Conservation (phyloP, 2,888 invertebrate species). For the Zygogramma bicolorata region DNA sequence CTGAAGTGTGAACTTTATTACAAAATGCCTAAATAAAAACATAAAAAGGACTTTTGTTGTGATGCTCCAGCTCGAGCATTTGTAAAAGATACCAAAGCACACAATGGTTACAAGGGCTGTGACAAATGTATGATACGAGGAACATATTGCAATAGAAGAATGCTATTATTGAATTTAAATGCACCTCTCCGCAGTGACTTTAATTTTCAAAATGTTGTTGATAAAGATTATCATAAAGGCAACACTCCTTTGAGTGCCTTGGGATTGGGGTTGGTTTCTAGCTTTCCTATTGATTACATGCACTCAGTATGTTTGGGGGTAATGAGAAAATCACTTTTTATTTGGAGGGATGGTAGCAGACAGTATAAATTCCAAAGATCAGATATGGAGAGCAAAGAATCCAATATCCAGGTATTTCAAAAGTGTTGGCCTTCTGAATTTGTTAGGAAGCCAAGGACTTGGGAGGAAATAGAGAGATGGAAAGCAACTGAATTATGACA, state of each 20-base stretch:
- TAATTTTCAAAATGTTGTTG: neutral
- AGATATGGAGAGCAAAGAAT: neutral
- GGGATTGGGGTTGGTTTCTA: neutral
- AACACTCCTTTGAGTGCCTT: neutral
- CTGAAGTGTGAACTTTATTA: neutral
- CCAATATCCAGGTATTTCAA: neutral
- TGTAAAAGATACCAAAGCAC: conserved; percentile 12
- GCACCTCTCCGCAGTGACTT: conserved; percentile 1
- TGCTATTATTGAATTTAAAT: conserved; percentile 1
- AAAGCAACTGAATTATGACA: conserved; percentile 34
- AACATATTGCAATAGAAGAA: conserved; percentile 1
- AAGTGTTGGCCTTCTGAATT: conserved; percentile 31
- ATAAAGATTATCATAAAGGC: conserved; percentile 3
- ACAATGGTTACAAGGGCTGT: conserved; percentile 19
- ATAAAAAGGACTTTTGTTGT: conserved; percentile 13
- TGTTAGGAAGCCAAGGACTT: conserved; percentile 30
- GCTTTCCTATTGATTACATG: conserved; percentile 18
- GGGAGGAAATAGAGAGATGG: conserved; percentile 27
- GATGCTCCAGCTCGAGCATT: conserved; percentile 15
- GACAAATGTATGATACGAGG: conserved; percentile 12
- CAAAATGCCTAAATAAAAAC: neutral
- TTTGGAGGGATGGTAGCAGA: conserved; percentile 16
- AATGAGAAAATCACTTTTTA: conserved; percentile 9
- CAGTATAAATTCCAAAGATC: conserved; percentile 3
- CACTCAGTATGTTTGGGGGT: conserved; percentile 15